Percentiles rank a stretch among this genome's conserved stretches.
phyloP scores from a whole-genome alignment of 1,140 invertebrate genomes.

The Sycophila sp. region DNA sequence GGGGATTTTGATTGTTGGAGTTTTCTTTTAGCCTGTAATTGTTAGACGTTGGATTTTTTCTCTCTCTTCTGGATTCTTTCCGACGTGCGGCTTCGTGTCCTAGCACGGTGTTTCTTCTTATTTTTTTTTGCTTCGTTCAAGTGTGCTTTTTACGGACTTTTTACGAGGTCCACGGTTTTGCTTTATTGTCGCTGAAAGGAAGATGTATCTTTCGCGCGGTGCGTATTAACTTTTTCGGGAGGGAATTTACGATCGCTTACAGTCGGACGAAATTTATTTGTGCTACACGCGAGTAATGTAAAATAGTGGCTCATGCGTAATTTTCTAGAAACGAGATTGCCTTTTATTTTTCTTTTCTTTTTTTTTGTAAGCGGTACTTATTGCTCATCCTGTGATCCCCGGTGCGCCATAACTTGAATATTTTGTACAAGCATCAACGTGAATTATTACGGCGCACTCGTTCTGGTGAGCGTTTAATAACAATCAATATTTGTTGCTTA shows the following conservation, averaged over 20 bases:
- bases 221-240: not conserved
- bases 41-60: not conserved
- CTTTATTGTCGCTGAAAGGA: not conserved
- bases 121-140: not conserved
- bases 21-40: conserved; percentile 16
- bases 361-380: no score
- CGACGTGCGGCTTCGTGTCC: not conserved
- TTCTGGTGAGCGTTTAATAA: no score
- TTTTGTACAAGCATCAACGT: no score
- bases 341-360: no score
- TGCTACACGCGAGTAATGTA: no score
- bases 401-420: no score
- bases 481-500: no score
- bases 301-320: no score
- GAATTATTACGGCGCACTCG: no score
- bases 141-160: conserved; percentile 7
- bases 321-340: no score
- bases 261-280: no score
- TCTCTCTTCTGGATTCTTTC: not conserved
- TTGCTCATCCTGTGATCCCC: no score
- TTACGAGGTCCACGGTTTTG: conserved; percentile 11
- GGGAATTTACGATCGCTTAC: not conserved
- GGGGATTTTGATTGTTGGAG: not conserved
- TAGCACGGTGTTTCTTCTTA: conserved; percentile 1
- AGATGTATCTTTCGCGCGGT: not conserved